phyloP scores from a whole-genome alignment of 2,888 invertebrate genomes.

The Yponomeuta plumbellus region DNA sequence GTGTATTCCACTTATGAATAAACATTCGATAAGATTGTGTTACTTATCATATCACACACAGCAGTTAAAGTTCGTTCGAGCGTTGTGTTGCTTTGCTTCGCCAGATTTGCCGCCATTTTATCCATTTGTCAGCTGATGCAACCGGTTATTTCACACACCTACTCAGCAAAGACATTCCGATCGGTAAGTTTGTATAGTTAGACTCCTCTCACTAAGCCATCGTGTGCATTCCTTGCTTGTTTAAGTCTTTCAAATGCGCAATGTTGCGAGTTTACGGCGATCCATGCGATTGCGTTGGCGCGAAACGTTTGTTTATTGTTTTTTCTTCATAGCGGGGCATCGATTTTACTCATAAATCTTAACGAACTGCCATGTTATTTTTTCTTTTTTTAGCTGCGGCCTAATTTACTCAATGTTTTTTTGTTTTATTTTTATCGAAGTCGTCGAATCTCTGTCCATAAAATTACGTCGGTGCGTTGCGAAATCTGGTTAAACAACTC shows the following conservation, averaged over 20 bases:
- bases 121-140: conserved; percentile 47
- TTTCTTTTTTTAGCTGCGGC: not conserved
- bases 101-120: conserved; percentile 17
- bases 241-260: conserved; percentile 22
- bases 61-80: conserved; percentile 33
- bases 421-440: not conserved
- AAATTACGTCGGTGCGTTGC: not conserved
- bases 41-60: conserved; percentile 36
- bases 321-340: not conserved
- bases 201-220: conserved; percentile 29
- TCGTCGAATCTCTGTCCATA: not conserved
- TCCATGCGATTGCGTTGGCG: not conserved
- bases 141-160: conserved; percentile 53
- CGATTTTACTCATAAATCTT: not conserved
- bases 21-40: conserved; percentile 8
- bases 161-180: conserved; percentile 46
- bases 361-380: not conserved
- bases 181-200: conserved; percentile 44
- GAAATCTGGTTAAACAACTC: not conserved
- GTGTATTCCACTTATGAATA: not conserved
- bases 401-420: not conserved
- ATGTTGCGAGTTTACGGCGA: not conserved
- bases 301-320: not conserved
- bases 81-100: conserved; percentile 5
- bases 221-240: conserved; percentile 44